Evolutionary conservation across 92 coral and sea anemone species (phyloP), one percentile per base, ranked within the genome.

Genomic region (Epizoanthus scotinus): DNA sequence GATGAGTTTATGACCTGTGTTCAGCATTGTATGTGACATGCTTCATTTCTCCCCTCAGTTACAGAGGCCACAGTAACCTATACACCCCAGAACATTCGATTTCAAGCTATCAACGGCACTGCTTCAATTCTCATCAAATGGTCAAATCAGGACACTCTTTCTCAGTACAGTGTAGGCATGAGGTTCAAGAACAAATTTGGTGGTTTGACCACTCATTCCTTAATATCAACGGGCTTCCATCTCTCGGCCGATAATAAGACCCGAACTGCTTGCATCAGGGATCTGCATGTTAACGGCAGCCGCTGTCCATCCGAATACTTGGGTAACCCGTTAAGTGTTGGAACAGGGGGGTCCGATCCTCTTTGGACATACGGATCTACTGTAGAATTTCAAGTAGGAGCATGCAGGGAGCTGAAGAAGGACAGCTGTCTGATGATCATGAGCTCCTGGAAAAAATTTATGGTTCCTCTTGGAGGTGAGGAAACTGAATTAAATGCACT

Each of bases 391-490:
- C 81, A 38, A 75, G 81, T 14, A 6, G 81, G 81, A 60, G 81
- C 81, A 26, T 75, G 81, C 40, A 34, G 55, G 13, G 4, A n/a
- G n/a, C n/a, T n/a, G n/a, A n/a, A n/a, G n/a, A n/a, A 68, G 7
- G 52, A 38, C 3, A 40, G 21, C 3, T 75, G 81, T 5, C 25
- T 75, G 14, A 58, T 75, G 81, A 75, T 68, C 26, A 58, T 75
- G 81, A 75, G 81, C 26, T 59, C 68, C 53, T 75, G 67, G 68
- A 14, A 38, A 38, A 24, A 40, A 54, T 75, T 59, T 59, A 26
- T 12, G n/a, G 44, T 75, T 40, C 81, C 81, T n/a, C 81, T 75
- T 38, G 81, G 81, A 75, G 67, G 81, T 75, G 61, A 4, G 57
- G 21, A 7, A 18, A n/a, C 25, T 59, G 24, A 7, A 59, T 8